phyloP scores from a whole-genome alignment of 2,113 vertebrate genomes.

The Ramphastos sulfuratus region DNA sequence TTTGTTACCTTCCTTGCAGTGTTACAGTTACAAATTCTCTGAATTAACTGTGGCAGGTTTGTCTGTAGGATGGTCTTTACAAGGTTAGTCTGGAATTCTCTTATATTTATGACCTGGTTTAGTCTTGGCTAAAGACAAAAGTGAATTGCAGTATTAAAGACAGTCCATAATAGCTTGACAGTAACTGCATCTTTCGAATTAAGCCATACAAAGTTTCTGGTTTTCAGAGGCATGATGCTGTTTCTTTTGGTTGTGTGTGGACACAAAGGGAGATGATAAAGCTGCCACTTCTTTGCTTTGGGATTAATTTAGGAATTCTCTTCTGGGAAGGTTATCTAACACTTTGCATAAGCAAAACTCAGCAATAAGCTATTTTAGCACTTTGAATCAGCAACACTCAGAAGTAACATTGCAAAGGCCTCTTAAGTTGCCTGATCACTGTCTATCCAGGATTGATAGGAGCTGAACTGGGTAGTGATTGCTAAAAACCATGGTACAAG shows the following conservation, averaged over 20 bases:
- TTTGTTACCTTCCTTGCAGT: neutral
- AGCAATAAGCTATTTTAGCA: neutral
- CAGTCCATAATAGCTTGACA: neutral
- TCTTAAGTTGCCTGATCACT: neutral
- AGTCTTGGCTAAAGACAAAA: conserved; percentile 3
- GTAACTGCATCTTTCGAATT: neutral
- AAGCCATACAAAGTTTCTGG: neutral
- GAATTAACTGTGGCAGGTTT: neutral
- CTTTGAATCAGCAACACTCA: neutral
- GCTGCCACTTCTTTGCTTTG: neutral
- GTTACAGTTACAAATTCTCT: neutral
- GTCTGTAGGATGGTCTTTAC: neutral
- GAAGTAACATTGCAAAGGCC: neutral
- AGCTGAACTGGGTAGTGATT: neutral
- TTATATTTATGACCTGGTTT: neutral
- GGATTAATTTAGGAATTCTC: neutral
- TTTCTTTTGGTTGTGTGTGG: neutral
- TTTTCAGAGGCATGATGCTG: neutral
- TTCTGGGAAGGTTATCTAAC: neutral
- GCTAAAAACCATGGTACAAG: neutral
- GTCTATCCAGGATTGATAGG: neutral
- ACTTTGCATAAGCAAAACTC: neutral
- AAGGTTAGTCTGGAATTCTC: neutral
- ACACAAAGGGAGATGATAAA: neutral
- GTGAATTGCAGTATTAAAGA: neutral